Percentiles rank a stretch among this genome's conserved stretches.
Conservation (phyloP, 1,140 invertebrate species). For the Musca domestica region DNA sequence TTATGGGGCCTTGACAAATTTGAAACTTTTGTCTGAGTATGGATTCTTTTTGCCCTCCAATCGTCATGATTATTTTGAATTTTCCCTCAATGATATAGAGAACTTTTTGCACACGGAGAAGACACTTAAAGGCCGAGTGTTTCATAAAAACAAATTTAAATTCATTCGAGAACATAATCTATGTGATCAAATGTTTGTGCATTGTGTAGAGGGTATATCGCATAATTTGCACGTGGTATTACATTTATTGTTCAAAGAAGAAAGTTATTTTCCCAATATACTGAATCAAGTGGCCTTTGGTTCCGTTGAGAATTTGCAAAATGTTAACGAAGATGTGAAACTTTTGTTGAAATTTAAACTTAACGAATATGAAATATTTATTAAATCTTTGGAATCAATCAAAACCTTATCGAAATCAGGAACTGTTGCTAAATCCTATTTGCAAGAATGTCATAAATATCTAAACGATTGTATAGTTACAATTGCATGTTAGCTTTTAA, state of each 20-base stretch:
- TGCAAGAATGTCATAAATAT: slow-evolving; percentile 42
- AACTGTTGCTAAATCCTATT: slow-evolving; percentile 32
- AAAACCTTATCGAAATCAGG: slow-evolving; percentile 36
- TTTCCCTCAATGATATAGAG: slow-evolving; percentile 56
- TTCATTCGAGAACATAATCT: slow-evolving; percentile 58
- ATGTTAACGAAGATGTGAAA: slow-evolving; percentile 36
- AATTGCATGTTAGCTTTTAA: background rate
- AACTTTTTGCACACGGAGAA: slow-evolving; percentile 43
- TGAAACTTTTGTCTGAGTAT: slow-evolving; percentile 70
- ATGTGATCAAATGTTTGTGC: slow-evolving; percentile 52
- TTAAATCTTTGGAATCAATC: slow-evolving; percentile 32
- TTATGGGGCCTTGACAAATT: slow-evolving; percentile 71
- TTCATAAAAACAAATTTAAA: slow-evolving; percentile 53
- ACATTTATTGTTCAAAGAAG: slow-evolving; percentile 50
- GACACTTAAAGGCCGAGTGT: slow-evolving; percentile 34
- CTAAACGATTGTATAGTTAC: slow-evolving; percentile 28
- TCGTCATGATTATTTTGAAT: slow-evolving; percentile 60
- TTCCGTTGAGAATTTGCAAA: slow-evolving; percentile 34
- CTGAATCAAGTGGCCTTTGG: slow-evolving; percentile 51
- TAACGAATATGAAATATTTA: slow-evolving; percentile 35
- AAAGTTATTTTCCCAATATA: slow-evolving; percentile 43
- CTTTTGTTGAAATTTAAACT: slow-evolving; percentile 41
- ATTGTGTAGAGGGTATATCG: slow-evolving; percentile 50
- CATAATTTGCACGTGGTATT: slow-evolving; percentile 55
- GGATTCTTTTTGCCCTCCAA: slow-evolving; percentile 70